Conservation (phyloP, 2,888 invertebrate species). For the Harpagoxenus sublaevis region DNA sequence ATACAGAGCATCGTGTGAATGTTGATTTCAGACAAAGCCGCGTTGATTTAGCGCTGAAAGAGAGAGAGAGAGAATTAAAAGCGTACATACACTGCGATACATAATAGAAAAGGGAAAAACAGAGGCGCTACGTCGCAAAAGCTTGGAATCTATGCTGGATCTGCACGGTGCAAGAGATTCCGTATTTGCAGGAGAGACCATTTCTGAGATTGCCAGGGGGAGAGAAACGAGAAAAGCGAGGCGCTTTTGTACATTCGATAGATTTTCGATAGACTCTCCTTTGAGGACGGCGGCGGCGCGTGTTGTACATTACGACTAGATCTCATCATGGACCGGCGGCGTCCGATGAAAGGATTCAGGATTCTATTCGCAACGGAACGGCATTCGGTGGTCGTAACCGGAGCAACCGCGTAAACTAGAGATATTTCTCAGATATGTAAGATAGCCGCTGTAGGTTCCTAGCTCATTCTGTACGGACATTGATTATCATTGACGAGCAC, state of each 20-base stretch:
- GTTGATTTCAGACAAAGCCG: conserved; percentile 79
- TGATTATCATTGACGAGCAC: conserved; percentile 29
- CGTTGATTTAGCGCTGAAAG: conserved; percentile 75
- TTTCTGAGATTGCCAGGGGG: conserved; percentile 11
- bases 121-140: neutral
- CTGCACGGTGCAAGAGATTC: conserved; percentile 25
- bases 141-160: conserved; percentile 31
- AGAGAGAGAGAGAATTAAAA: conserved; percentile 6
- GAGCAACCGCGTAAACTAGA: conserved; percentile 61
- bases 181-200: neutral
- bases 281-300: neutral
- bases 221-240: neutral
- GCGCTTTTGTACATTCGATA: conserved; percentile 28
- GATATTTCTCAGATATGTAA: conserved; percentile 57
- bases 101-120: conserved; percentile 1
- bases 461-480: conserved; percentile 62
- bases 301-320: conserved; percentile 32
- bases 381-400: conserved; percentile 14
- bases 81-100: neutral
- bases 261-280: neutral
- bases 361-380: conserved; percentile 18
- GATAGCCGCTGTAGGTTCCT: conserved; percentile 69
- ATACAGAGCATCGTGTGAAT: conserved; percentile 61
- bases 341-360: conserved; percentile 3
- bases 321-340: neutral